Percentiles rank a stretch among this genome's conserved stretches.
phyloP scores from a whole-genome alignment of 1,140 invertebrate genomes.

The Coboldia fuscipes region DNA sequence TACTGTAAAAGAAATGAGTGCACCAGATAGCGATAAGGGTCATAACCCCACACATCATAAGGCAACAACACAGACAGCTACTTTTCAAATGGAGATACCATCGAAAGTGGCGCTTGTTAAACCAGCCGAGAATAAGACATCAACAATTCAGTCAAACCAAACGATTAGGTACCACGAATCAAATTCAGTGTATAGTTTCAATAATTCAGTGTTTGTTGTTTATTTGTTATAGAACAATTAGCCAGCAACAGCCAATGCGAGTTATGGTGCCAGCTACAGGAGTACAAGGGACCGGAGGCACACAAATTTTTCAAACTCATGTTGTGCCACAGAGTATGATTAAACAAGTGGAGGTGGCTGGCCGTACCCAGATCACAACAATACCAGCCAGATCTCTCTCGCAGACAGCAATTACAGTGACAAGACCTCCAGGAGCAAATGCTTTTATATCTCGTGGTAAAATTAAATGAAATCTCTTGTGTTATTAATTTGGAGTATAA shows the following conservation, averaged over 20 bases:
- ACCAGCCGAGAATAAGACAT: background rate
- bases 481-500: no score
- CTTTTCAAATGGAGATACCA: conserved; percentile 1
- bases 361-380: conserved; percentile 16
- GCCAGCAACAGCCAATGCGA: background rate
- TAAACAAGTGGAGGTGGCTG: conserved; percentile 1
- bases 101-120: conserved; percentile 1
- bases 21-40: no score
- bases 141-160: background rate
- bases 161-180: background rate
- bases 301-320: conserved; percentile 2
- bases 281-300: no score
- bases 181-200: background rate
- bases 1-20: no score
- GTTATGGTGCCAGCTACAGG: background rate
- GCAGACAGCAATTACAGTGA: conserved; percentile 19
- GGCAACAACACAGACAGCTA: no score
- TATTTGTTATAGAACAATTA: background rate
- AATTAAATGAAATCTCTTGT: no score
- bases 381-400: conserved; percentile 16
- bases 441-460: conserved; percentile 16
- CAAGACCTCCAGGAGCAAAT: conserved; percentile 13
- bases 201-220: background rate
- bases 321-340: conserved; percentile 1
- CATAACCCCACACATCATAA: no score